Percentiles rank a stretch among this genome's conserved stretches.
phyloP scores from a whole-genome alignment of 2,797 vertebrate species.

The Limnodromus scolopaceus region DNA sequence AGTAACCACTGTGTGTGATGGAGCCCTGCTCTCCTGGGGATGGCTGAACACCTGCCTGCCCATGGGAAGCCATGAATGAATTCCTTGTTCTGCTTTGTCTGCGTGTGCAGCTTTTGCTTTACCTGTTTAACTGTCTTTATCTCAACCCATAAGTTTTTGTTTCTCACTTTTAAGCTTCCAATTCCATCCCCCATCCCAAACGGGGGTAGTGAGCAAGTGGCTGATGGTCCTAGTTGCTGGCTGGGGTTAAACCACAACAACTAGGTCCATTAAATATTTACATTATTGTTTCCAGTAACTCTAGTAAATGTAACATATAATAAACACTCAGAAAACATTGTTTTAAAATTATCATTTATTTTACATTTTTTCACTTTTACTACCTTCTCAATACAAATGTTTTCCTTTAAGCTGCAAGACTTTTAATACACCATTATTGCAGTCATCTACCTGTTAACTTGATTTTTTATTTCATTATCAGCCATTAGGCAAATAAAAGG shows the following conservation, averaged over 20 bases:
- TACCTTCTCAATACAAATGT: background rate
- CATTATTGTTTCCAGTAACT: background rate
- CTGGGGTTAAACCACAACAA: background rate
- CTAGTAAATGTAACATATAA: background rate
- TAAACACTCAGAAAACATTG: background rate
- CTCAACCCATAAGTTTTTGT: background rate
- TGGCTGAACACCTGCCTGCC: background rate
- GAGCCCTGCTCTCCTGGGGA: background rate
- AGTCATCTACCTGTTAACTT: background rate
- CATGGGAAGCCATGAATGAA: background rate
- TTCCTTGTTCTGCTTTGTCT: background rate
- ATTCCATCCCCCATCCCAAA: background rate
- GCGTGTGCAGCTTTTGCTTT: background rate
- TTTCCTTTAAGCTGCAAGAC: background rate
- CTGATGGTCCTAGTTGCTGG: background rate
- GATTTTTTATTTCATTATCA: conserved; percentile 52
- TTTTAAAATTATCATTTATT: background rate
- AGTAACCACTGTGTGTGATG: background rate
- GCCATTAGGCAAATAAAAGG: conserved; percentile 39
- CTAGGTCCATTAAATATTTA: background rate
- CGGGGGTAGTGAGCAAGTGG: background rate
- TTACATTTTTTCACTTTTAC: background rate
- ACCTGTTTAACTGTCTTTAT: background rate
- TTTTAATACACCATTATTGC: conserved; percentile 19
- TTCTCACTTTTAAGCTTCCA: background rate